phyloP scores from a whole-genome alignment of 2,113 vertebrate genomes.

The Mus pahari region DNA sequence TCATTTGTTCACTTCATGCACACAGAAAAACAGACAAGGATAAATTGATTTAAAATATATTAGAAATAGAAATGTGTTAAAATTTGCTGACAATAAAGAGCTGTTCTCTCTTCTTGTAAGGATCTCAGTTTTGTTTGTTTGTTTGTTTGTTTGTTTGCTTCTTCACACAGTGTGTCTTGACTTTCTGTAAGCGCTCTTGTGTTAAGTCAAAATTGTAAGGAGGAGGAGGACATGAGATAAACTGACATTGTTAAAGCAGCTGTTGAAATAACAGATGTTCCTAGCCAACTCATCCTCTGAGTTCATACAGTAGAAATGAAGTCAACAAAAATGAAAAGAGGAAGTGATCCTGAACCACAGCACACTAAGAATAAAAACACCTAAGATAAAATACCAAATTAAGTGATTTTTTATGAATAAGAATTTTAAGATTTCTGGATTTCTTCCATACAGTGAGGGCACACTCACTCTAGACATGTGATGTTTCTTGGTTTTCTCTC shows the following conservation, averaged over 20 bases:
- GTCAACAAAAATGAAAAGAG: background rate
- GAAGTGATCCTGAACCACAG: background rate
- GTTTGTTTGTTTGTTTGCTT: too few relatives aligned
- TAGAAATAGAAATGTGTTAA: background rate
- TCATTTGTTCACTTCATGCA: background rate
- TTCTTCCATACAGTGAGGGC: background rate
- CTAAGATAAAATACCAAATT: background rate
- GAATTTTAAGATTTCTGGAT: background rate
- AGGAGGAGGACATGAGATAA: background rate
- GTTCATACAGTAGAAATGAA: background rate
- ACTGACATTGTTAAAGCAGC: background rate
- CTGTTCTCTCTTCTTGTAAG: background rate
- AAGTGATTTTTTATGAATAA: background rate
- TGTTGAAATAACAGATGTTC: background rate
- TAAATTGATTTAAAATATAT: background rate
- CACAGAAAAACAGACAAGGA: background rate
- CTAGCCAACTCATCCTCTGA: background rate
- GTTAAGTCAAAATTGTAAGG: background rate
- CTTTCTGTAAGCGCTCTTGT: background rate
- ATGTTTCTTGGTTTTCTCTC: background rate
- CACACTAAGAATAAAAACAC: background rate
- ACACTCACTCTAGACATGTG: background rate
- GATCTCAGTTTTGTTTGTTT: background rate
- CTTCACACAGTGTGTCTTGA: background rate
- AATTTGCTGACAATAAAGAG: background rate